A percentile compares a stretch with the other conserved stretches of the same genome.
phyloP scores from a whole-genome alignment of 1,140 invertebrate genomes.

The Ruditapes philippinarum region DNA sequence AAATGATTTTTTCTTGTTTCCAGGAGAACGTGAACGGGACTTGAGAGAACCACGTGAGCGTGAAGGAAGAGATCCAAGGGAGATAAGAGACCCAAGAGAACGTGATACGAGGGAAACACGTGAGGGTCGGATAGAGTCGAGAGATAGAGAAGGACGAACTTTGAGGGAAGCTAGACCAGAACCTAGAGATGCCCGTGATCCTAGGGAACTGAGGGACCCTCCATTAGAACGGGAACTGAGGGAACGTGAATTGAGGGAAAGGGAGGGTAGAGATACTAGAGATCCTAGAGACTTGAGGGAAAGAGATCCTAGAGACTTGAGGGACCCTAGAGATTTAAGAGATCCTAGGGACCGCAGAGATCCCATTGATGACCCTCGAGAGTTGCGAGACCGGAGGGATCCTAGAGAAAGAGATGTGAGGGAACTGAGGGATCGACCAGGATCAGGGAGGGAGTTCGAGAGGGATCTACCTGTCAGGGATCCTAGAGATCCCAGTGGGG shows the following conservation, averaged over 20 bases:
- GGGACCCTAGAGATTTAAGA: constrained; percentile 43
- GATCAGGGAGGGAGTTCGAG: constrained; percentile 38
- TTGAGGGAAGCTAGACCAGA: constrained; percentile 36
- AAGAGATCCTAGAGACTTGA: constrained; percentile 28
- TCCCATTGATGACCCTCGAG: background rate
- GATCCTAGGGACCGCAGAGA: constrained; percentile 39
- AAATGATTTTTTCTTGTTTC: no score
- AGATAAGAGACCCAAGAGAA: background rate
- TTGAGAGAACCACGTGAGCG: constrained; percentile 10
- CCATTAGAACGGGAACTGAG: background rate
- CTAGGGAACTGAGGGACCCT: constrained; percentile 21
- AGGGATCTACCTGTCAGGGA: constrained; percentile 1
- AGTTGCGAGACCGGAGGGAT: background rate
- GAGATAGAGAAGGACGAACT: constrained; percentile 24
- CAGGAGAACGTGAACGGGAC: constrained; percentile 37
- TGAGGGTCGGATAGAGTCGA: background rate
- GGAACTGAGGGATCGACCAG: constrained; percentile 20
- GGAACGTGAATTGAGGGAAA: constrained; percentile 18
- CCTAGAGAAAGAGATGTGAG: background rate
- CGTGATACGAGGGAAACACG: background rate
- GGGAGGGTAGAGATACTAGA: constrained; percentile 21
- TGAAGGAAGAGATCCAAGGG: constrained; percentile 23
- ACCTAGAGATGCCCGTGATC: background rate
- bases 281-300: constrained; percentile 14
- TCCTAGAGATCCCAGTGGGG: constrained; percentile 30